Evolutionary conservation across 2,113 vertebrate species (phyloP).

Genomic region (Dicerorhinus sumatrensis): DNA sequence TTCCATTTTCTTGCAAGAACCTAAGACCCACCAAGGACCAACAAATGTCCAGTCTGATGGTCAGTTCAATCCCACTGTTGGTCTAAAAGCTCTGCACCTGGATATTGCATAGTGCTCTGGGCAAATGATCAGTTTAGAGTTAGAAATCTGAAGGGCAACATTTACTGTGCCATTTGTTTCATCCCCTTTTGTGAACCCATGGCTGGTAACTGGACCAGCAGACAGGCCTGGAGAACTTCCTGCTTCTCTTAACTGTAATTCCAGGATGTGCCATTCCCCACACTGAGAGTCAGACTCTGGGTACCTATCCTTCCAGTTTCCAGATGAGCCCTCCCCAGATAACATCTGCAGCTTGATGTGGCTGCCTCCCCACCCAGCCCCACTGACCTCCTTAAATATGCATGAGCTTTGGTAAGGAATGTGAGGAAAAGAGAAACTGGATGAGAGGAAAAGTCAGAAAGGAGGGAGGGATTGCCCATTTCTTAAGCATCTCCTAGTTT

Average conservation of each 20-base stretch:
- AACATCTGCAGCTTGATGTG: background rate
- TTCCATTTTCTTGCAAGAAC: background rate
- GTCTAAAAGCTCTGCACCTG: background rate
- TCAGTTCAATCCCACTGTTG: background rate
- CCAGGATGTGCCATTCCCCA: background rate
- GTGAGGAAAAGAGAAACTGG: background rate
- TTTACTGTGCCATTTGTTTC: background rate
- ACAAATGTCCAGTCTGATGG: background rate
- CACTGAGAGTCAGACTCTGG: background rate
- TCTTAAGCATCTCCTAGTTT: background rate
- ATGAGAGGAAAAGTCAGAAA: background rate
- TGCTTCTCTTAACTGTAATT: background rate
- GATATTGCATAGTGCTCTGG: background rate
- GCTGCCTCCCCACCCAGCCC: background rate
- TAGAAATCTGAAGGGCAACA: background rate
- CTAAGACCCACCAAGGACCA: background rate
- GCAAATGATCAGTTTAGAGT: background rate
- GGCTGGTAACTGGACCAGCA: background rate
- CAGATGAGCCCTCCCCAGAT: background rate
- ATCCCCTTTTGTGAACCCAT: background rate
- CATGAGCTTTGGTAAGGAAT: background rate
- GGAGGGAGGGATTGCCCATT: background rate
- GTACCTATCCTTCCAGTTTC: background rate
- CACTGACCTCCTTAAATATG: background rate
- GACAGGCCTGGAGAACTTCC: background rate